Base-by-base conservation (phyloP, 2,888 invertebrate species). In the Thecophora atra region DNA sequence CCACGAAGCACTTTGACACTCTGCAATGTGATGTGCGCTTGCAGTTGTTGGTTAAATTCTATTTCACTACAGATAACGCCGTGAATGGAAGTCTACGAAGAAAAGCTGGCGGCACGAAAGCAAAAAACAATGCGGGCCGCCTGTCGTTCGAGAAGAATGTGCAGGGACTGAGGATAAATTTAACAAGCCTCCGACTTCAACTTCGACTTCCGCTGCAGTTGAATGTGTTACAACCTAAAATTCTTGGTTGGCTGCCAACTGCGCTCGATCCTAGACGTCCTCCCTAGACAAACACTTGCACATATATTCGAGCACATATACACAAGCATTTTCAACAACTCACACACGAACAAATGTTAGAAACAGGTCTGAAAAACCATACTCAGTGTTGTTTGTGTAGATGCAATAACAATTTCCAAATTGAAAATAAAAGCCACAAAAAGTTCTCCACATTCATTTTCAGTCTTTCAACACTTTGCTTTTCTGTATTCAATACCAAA, bases 381-480 rank as follows among this genome's bases (percentile, higher is more conserved):
- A 21, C 28, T 54, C 28, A 54, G 54, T 54, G 24, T 26, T 67
- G 28, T 67, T 37, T 37, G 21, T 67, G 67, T 54, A 30, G 67
- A 52, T 56, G 54, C 67, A 28, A 56, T 52, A 67, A 67, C 67
- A 67, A 67, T 67, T 54, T 54, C 64, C 30, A 54, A 67, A 67
- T 67, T 67, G 67, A 67, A 56, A 67, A 67, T 54, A 56, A 54
- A 67, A 67, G 56, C 67, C 67, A 47, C 67, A 67, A 52, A 67
- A 67, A 67, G 54, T 67, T 67, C 30, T 54, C 67, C 19, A 51
- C 24, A 54, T 54, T 24, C 54, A 54, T 37, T 37, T 11, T n/a
- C n/a, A n/a, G 37, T 54, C 54, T 54, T 54, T 54, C 24, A 54
- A 54, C 54, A 4, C 54, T 54, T 54, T 54, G 6, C 54, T 19